These are phyloP conservation scores for Trilocha varians DNA, from an alignment of 2,888 invertebrate species.

Conservation along the genomic window DNA sequence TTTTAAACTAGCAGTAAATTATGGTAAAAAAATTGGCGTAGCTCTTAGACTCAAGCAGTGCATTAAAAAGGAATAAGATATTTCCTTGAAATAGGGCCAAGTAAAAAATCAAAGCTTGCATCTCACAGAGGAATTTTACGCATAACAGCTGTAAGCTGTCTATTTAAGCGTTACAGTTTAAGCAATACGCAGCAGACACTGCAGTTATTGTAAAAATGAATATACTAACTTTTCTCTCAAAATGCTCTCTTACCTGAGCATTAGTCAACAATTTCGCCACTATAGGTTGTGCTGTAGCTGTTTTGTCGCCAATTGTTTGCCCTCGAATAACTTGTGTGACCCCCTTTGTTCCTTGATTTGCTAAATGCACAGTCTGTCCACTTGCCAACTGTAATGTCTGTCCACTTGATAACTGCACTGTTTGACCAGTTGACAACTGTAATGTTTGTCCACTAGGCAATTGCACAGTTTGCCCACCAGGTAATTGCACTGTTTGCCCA, in stretches of 20 bases:
- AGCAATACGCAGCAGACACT: too few species aligned
- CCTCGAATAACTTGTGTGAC: conserved; percentile 50
- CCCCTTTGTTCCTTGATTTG: conserved; percentile 44
- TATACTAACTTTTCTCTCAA: not conserved
- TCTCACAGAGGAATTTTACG: too few species aligned
- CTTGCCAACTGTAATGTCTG: conserved; percentile 50
- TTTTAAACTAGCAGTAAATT: too few species aligned
- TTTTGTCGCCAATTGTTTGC: conserved; percentile 45
- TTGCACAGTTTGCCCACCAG: conserved; percentile 32
- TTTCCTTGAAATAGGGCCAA: too few species aligned
- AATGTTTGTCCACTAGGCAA: conserved; percentile 65
- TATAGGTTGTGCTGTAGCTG: conserved; percentile 64
- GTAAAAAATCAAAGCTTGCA: too few species aligned
- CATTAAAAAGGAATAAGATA: too few species aligned
- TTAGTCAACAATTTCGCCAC: conserved; percentile 83
- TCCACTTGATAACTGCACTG: conserved; percentile 45
- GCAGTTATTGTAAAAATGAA: not conserved
- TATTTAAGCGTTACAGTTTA: too few species aligned
- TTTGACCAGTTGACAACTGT: conserved; percentile 49
- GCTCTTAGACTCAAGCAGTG: too few species aligned
- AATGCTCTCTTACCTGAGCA: conserved; percentile 64
- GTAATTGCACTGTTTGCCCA: conserved; percentile 35
- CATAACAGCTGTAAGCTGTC: too few species aligned
- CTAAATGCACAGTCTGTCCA: conserved; percentile 51
- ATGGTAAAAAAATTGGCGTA: too few species aligned